Base-by-base conservation (phyloP, 2,113 vertebrate species). In the Ardeotis arabs region DNA sequence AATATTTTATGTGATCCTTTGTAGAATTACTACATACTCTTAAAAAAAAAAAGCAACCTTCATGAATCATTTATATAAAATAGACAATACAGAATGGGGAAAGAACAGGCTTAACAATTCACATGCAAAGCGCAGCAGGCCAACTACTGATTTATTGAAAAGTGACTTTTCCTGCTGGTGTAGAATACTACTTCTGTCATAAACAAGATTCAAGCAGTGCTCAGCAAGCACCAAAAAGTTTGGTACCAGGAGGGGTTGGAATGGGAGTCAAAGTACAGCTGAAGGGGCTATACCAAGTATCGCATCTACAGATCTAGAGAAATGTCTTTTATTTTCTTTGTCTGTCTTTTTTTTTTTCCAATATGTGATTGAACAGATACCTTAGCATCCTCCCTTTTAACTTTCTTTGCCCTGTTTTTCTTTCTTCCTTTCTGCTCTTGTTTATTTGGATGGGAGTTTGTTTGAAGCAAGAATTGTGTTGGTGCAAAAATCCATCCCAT, bases 1-100 rank as follows among this genome's bases (percentile, higher is more conserved):
- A 95, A 95, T 85, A 85, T 85, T 93, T 96, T 63, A 92, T 66
- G 74, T 53, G 52, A 77, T 84, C 44, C 83, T 95, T 83, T 89
- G 55, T 89, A 76, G 47, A 90, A 76, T 93, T 89, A 74, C 47
- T 91, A 53, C 29, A 68, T 63, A 37, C 49, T 89, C 64, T 80
- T 80, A 52, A 37, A 78, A 64, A 39, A 72, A 44, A 25, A 25
- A 53, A 53, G 12, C 8, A 52, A 16, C 21, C 33, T 29, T 82
- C 25, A 78, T 84, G 31, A 94, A 85, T 91, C 2, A 78, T 94
- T 89, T 79, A 77, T 74, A 35, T 44, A 56, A 83, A 87, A 59
- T 15, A 89, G 59, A 85, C 52, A 77, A 84, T 45, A 44, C 10
- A 64, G 33, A 59, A 33, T 33, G 52, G 29, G 20, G 14, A 75